Evolutionary conservation across 2,113 vertebrate species (phyloP).

Genomic region (Varanus salvator): DNA sequence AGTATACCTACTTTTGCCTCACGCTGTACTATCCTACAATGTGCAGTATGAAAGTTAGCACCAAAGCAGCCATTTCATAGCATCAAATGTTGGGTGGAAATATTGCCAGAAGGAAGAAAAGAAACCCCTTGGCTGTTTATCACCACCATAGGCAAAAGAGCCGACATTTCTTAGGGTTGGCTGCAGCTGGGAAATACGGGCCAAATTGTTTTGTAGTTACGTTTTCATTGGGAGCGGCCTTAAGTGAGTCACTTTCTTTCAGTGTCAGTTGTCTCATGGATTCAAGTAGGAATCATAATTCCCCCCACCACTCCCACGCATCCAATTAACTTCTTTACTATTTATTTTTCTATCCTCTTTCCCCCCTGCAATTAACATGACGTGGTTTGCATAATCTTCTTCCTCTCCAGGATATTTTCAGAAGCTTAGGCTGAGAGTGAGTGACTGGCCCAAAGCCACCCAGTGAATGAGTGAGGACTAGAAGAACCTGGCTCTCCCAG

Average conservation of each 20-base stretch:
- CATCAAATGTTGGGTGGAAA: not conserved
- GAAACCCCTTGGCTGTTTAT: not conserved
- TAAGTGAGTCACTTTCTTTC: not conserved
- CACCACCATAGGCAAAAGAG: not conserved
- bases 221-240: not conserved
- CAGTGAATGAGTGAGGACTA: no score
- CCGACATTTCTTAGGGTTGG: no score
- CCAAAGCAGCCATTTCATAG: not conserved
- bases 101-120: not conserved
- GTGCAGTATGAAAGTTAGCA: not conserved
- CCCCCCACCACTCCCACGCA: no score
- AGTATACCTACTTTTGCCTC: no score
- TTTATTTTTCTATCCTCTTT: no score
- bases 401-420: no score
- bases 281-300: not conserved
- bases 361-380: no score
- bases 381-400: no score
- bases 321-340: not conserved
- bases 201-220: not conserved
- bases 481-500: no score
- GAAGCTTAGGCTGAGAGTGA: no score
- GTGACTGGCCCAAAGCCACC: no score
- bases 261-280: not conserved
- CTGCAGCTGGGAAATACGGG: not conserved
- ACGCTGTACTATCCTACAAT: not conserved